phyloP scores from a whole-genome alignment of 2,888 invertebrate genomes.

The Sinopyrophorus schimmeli region DNA sequence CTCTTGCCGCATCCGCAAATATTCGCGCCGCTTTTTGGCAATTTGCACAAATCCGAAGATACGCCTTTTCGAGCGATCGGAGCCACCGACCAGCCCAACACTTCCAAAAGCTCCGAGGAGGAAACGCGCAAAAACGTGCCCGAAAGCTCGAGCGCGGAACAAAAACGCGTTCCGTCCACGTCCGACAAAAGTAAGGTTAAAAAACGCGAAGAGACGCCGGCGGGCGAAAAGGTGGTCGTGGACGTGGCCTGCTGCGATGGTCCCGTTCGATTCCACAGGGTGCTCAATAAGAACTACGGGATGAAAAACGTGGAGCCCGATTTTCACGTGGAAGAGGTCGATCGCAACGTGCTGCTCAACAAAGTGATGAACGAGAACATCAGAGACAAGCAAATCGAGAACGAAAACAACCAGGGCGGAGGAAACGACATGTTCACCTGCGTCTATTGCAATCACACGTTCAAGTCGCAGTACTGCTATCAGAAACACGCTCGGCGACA shows the following conservation, averaged over 20 bases:
- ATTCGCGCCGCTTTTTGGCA: slow-evolving; percentile 38
- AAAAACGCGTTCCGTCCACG: neutral
- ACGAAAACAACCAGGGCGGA: slow-evolving; percentile 46
- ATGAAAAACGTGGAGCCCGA: slow-evolving; percentile 36
- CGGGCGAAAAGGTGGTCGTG: slow-evolving; percentile 64
- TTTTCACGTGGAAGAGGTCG: slow-evolving; percentile 23
- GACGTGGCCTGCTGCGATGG: slow-evolving; percentile 93
- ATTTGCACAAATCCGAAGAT: slow-evolving; percentile 48
- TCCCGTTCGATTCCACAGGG: slow-evolving; percentile 83
- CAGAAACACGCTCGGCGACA: slow-evolving; percentile 76
- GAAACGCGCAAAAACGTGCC: slow-evolving; percentile 11
- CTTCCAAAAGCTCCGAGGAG: slow-evolving; percentile 5
- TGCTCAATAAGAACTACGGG: slow-evolving; percentile 80
- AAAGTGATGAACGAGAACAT: slow-evolving; percentile 55
- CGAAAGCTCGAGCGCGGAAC: slow-evolving; percentile 14
- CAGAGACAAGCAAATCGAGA: slow-evolving; percentile 48
- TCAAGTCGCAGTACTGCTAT: slow-evolving; percentile 85
- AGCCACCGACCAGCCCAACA: slow-evolving; percentile 15
- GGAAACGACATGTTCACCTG: slow-evolving; percentile 64
- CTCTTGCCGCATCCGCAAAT: slow-evolving; percentile 44
- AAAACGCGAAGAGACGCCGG: slow-evolving; percentile 29
- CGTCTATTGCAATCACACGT: slow-evolving; percentile 76
- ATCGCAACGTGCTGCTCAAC: slow-evolving; percentile 47
- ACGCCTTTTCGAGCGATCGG: slow-evolving; percentile 47
- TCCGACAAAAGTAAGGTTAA: slow-evolving; percentile 26